These are phyloP conservation scores for Peromyscus nudipes DNA, from an alignment of 2,797 vertebrate species.

Conservation along the genomic window DNA sequence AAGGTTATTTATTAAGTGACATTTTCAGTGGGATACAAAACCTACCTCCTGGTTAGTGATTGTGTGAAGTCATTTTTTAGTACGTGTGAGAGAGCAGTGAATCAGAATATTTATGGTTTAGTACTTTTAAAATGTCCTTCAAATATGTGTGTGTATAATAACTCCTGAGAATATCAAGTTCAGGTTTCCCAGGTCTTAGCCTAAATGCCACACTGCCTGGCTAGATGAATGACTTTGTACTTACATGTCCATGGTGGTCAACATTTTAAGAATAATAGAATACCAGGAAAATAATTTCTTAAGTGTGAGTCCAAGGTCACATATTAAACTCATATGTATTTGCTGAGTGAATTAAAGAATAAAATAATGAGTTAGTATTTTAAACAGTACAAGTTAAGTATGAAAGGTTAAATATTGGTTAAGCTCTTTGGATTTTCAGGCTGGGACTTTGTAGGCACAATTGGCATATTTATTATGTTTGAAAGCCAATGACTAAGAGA, in stretches of 20 bases:
- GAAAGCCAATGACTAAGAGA: background rate
- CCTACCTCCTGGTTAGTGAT: constrained; percentile 71
- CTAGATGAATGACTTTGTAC: constrained; percentile 4
- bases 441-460: background rate
- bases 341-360: background rate
- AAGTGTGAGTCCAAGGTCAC: background rate
- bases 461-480: background rate
- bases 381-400: background rate
- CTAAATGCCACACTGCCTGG: constrained; percentile 1
- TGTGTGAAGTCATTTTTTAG: constrained; percentile 78
- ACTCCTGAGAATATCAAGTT: constrained; percentile 60
- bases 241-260: background rate
- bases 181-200: constrained; percentile 34
- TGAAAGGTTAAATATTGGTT: background rate
- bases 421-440: background rate
- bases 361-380: background rate
- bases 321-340: constrained; percentile 29
- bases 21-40: constrained; percentile 79
- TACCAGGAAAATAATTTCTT: constrained; percentile 14
- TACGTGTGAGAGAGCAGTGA: constrained; percentile 66
- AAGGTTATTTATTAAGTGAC: constrained; percentile 83
- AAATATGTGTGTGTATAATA: constrained; percentile 62
- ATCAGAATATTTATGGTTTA: constrained; percentile 83
- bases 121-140: constrained; percentile 79
- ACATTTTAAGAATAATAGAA: constrained; percentile 1